Base-by-base conservation (phyloP, 2,113 vertebrate genomes). In the Callaeas wilsoni region DNA sequence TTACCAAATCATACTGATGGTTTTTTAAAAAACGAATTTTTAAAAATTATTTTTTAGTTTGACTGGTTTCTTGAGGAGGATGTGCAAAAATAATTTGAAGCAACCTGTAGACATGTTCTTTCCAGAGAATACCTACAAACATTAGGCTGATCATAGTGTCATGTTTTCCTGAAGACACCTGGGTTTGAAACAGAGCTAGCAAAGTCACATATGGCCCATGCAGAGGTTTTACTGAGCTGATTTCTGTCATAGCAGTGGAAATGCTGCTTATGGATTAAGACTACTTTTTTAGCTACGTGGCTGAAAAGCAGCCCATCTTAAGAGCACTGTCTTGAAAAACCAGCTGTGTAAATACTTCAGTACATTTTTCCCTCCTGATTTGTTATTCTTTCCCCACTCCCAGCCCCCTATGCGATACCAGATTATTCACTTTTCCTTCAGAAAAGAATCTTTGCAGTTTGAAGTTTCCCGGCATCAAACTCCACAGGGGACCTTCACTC, bases 311-410 rank as follows among this genome's bases (percentile, higher is more conserved):
- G 21, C 50, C 10, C 0, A 27, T 91, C 78, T 85, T 83, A 70
- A 80, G 88, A 95, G 77, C 63, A 50, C 25, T 79, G 89, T 92
- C 86, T 89, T 85, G 84, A 65, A 86, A 84, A 93, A 69, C 2
- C 96, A 97, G 95, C 96, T 97, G 94, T 96, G 93, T 97, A 95
- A 97, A 96, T 94, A 94, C 21, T 50, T 79, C 55, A n/a, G 90
- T 94, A 17, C 93, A 59, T 96, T 95, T 96, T 96, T 67, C 52
- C 84, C 91, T 96, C 88, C 92, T 73, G 90, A 71, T 94, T 81
- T 96, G 95, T 97, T 97, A 84, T 97, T 96, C 83, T 95, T 90
- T 37, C 69, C 76, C 59, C 26, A 18, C 55, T 42, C 77, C 84
- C 84, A 87, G 23, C 74, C 88, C 52, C 69, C 73, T 82, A 62